Evolutionary conservation across 37 sponge, comb jelly and placozoan species (phyloP).

Genomic region (Spongilla lacustris): DNA sequence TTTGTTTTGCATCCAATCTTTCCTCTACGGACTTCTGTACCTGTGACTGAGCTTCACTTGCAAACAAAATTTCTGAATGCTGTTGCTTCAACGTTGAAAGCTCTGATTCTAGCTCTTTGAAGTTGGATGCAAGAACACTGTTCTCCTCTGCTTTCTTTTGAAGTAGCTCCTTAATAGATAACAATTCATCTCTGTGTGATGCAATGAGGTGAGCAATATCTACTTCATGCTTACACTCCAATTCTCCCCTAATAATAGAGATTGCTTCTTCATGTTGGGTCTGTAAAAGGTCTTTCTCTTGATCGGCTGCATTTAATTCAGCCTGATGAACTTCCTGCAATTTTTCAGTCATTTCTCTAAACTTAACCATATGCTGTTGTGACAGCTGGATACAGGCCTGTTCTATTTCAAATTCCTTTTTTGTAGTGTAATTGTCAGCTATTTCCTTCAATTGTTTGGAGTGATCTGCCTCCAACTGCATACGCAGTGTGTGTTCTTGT

Average conservation of each 20-base stretch:
- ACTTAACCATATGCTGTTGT: conserved; percentile 44
- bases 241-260: conserved; percentile 13
- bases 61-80: background rate
- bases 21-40: background rate
- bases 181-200: background rate
- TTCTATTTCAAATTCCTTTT: conserved; percentile 19
- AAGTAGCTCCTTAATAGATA: background rate
- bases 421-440: background rate
- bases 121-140: background rate
- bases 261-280: background rate
- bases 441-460: conserved; percentile 11
- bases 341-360: conserved; percentile 42
- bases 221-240: background rate
- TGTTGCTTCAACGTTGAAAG: background rate
- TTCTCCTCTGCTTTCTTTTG: background rate
- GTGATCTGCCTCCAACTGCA: conserved; percentile 19
- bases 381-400: background rate
- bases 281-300: background rate
- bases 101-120: background rate
- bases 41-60: background rate
- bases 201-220: background rate
- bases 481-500: background rate
- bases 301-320: conserved; percentile 14
- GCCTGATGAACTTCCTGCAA: conserved; percentile 34
- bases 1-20: background rate